These are phyloP conservation scores for Microdon myrmicae DNA, from an alignment of 2,888 invertebrate genomes.

Conservation along the genomic window DNA sequence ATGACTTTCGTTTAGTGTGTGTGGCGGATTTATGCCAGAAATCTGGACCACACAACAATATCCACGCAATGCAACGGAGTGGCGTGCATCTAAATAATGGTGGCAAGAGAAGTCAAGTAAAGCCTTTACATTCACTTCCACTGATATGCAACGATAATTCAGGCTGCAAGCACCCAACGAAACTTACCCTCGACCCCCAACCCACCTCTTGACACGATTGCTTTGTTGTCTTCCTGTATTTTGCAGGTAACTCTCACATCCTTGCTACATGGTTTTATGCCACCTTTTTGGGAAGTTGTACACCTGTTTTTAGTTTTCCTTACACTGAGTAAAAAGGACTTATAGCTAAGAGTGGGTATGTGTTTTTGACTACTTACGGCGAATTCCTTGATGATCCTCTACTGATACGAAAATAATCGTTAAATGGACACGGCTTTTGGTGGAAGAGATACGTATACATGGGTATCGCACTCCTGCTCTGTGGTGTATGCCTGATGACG, in stretches of 20 bases:
- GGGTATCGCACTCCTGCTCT: background rate
- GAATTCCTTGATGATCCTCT: conserved; percentile 33
- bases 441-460: background rate
- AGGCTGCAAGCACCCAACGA: no score
- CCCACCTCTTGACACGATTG: no score
- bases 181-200: no score
- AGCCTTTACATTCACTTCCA: no score
- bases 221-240: no score
- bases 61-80: no score
- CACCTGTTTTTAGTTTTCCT: conserved; percentile 26
- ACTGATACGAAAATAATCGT: conserved; percentile 27
- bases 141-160: no score
- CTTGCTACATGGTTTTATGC: conserved; percentile 28
- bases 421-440: conserved; percentile 17
- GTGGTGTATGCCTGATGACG: conserved; percentile 15
- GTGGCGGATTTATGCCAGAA: conserved; percentile 18
- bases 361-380: conserved; percentile 25
- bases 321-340: no score
- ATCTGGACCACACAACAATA: conserved; percentile 36
- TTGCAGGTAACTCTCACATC: conserved; percentile 17
- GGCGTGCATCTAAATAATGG: no score
- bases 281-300: conserved; percentile 29
- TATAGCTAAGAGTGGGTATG: no score
- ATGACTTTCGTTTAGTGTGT: conserved; percentile 19
- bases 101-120: no score